Conservation (phyloP, 1,140 invertebrate species). For the Drosophila melanica region DNA sequence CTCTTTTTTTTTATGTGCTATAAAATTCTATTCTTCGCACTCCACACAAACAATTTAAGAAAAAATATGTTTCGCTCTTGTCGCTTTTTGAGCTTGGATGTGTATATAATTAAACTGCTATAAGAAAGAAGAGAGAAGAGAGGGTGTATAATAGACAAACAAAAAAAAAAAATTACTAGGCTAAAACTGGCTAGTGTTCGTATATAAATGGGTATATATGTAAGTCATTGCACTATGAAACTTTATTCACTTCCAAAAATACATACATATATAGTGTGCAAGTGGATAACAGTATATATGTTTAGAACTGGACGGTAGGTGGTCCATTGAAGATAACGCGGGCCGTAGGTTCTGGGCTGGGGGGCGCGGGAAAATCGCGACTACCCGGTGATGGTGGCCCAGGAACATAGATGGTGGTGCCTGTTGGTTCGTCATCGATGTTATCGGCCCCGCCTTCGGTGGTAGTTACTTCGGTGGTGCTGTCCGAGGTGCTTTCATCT, state of each 20-base stretch:
- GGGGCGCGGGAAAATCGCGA: slow-evolving; percentile 44
- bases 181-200: too few relatives aligned
- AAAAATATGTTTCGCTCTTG: too few relatives aligned
- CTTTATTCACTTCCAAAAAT: slow-evolving; percentile 31
- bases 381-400: slow-evolving; percentile 55
- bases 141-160: not conserved
- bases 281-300: not conserved
- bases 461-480: not conserved
- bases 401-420: slow-evolving; percentile 43
- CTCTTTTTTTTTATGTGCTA: too few relatives aligned
- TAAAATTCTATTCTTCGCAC: too few relatives aligned
- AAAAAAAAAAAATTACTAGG: not conserved
- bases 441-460: too few relatives aligned
- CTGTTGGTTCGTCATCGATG: not conserved
- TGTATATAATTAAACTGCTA: too few relatives aligned
- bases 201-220: not conserved
- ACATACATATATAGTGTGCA: not conserved
- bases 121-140: too few relatives aligned
- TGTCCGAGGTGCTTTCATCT: too few relatives aligned
- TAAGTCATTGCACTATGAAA: slow-evolving; percentile 35
- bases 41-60: too few relatives aligned
- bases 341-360: slow-evolving; percentile 55
- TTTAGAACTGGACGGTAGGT: not conserved
- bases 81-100: too few relatives aligned
- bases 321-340: slow-evolving; percentile 34